phyloP scores from a whole-genome alignment of 2,113 vertebrate species.

The Callaeas wilsoni region DNA sequence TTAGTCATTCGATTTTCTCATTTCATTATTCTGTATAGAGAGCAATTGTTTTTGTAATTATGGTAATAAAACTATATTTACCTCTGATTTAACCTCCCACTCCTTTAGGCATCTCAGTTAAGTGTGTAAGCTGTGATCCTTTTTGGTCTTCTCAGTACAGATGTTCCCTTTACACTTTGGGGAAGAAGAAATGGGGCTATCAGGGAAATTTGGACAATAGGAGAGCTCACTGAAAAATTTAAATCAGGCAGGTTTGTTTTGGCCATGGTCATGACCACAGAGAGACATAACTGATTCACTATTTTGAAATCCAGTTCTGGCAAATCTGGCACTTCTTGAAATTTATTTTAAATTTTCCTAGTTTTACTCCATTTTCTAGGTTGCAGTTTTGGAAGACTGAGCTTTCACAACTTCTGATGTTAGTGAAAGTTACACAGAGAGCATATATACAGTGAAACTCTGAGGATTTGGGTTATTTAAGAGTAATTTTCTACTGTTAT shows the following conservation, averaged over 20 bases:
- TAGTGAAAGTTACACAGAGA: background rate
- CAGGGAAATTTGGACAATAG: background rate
- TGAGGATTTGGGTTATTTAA: background rate
- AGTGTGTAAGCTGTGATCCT: background rate
- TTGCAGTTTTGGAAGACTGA: background rate
- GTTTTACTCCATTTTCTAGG: background rate
- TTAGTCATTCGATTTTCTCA: background rate
- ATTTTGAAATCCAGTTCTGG: background rate
- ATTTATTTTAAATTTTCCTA: background rate
- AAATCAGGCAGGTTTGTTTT: background rate
- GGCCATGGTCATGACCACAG: background rate
- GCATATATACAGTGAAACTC: background rate
- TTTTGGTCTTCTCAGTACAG: background rate
- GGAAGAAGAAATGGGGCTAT: background rate
- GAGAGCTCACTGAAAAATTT: background rate
- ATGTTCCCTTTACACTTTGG: background rate
- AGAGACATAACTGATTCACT: background rate
- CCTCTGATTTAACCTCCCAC: background rate
- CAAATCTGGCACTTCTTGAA: background rate
- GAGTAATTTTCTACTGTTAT: background rate
- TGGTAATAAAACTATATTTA: constrained; percentile 19
- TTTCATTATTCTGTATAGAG: background rate
- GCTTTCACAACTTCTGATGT: background rate
- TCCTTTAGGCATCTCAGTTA: background rate
- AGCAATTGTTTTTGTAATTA: constrained; percentile 30